Evolutionary conservation across 2,797 vertebrate genomes (phyloP).

Genomic region (Borostomias antarcticus): DNA sequence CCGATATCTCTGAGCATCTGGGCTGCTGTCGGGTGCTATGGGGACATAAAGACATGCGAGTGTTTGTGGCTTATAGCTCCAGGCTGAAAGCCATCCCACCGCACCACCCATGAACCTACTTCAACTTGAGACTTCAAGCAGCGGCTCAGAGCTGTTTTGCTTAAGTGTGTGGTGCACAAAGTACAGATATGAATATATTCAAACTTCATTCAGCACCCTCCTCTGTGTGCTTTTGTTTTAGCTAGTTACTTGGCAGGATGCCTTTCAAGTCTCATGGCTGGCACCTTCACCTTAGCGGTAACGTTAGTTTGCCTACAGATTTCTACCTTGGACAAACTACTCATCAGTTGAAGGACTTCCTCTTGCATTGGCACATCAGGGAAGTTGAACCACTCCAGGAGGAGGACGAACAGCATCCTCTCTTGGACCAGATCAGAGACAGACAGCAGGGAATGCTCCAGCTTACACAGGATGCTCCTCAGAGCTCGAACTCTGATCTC

Average conservation of each 20-base stretch:
- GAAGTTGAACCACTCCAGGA: slow-evolving; percentile 96
- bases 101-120: too few relatives aligned
- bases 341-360: slow-evolving; percentile 84
- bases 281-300: too few relatives aligned
- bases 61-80: neutral
- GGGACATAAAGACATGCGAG: slow-evolving; percentile 32
- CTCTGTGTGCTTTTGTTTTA: too few relatives aligned
- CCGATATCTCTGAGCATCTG: slow-evolving; percentile 88
- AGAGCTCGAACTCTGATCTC: slow-evolving; percentile 93
- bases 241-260: too few relatives aligned
- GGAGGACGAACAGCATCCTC: slow-evolving; percentile 79
- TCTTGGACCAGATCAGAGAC: slow-evolving; percentile 86
- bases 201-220: too few relatives aligned
- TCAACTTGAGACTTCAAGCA: too few relatives aligned
- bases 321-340: slow-evolving; percentile 83
- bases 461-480: slow-evolving; percentile 84
- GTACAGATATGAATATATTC: too few relatives aligned
- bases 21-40: slow-evolving; percentile 85
- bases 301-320: neutral
- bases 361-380: slow-evolving; percentile 86
- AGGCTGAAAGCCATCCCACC: too few relatives aligned
- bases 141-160: too few relatives aligned
- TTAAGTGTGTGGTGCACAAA: too few relatives aligned
- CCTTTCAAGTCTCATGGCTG: too few relatives aligned
- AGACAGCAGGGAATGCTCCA: slow-evolving; percentile 84